A percentile compares a stretch with the other conserved stretches of the same genome.
These are phyloP conservation scores for Paraescarpia echinospica DNA, from an alignment of 1,140 invertebrate species.

Conservation along the genomic window DNA sequence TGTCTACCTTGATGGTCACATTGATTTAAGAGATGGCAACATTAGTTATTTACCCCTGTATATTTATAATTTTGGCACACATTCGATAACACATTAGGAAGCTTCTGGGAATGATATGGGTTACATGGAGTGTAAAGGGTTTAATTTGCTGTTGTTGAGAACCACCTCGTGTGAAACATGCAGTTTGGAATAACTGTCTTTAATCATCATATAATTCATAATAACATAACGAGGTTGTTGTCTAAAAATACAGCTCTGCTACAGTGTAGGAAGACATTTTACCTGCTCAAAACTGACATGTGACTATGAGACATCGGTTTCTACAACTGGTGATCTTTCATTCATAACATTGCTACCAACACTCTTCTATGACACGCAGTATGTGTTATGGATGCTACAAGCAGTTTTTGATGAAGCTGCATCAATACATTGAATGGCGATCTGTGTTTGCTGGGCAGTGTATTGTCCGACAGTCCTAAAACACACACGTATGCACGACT, in stretches of 20 bases:
- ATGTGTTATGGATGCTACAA: neutral
- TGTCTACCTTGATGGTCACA: neutral
- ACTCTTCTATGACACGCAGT: too few relatives aligned
- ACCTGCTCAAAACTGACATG: too few relatives aligned
- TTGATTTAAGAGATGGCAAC: neutral
- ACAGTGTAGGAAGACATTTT: neutral
- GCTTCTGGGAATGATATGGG: neutral
- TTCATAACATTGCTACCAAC: too few relatives aligned
- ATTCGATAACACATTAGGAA: neutral
- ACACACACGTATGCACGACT: neutral
- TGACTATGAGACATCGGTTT: too few relatives aligned
- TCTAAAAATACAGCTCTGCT: neutral
- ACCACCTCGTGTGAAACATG: too few relatives aligned
- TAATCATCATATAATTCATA: neutral
- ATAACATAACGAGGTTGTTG: neutral
- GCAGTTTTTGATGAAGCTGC: neutral
- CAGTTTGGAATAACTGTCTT: neutral
- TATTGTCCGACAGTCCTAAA: neutral
- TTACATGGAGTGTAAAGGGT: neutral
- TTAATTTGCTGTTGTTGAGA: neutral
- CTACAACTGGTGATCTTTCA: too few relatives aligned
- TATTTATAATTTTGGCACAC: neutral
- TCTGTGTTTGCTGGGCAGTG: neutral
- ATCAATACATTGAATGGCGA: neutral
- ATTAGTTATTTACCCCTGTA: neutral